Evolutionary conservation across 2,113 vertebrate genomes (phyloP).

Genomic region (Laterallus jamaicensis): DNA sequence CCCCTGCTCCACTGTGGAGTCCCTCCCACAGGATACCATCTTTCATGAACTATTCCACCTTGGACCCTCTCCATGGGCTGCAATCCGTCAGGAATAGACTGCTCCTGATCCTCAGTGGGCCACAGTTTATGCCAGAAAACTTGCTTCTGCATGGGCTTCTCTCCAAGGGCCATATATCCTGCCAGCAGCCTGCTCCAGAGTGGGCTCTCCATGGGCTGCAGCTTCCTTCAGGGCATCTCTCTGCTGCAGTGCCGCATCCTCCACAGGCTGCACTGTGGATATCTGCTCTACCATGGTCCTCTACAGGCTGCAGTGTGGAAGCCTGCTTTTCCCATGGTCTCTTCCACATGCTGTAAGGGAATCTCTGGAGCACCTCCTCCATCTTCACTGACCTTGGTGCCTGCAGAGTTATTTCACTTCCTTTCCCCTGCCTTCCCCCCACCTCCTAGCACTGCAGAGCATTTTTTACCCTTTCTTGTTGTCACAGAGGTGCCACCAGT

Average conservation of each 20-base stretch:
- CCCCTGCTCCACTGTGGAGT: neutral
- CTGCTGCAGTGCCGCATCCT: neutral
- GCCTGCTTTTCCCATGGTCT: neutral
- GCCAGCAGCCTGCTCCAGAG: neutral
- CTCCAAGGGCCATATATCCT: neutral
- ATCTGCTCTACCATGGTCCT: neutral
- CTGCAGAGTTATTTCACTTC: neutral
- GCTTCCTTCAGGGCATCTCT: neutral
- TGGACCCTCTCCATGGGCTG: neutral
- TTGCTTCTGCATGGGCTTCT: neutral
- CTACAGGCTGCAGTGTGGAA: neutral
- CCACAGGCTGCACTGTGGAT: neutral
- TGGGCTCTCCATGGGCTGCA: neutral
- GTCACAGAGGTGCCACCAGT: neutral
- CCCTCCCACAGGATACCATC: neutral
- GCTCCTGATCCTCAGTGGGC: neutral
- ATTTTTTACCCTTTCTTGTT: neutral
- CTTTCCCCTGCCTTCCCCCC: rapidly evolving
- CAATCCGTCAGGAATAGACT: neutral
- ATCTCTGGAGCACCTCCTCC: neutral
- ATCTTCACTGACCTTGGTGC: neutral
- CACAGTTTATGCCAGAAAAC: neutral
- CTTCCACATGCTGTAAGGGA: neutral
- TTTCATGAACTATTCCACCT: neutral
- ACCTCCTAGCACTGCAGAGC: neutral